Base-by-base conservation (phyloP, 1,140 invertebrate species). In the Contarinia nasturtii region DNA sequence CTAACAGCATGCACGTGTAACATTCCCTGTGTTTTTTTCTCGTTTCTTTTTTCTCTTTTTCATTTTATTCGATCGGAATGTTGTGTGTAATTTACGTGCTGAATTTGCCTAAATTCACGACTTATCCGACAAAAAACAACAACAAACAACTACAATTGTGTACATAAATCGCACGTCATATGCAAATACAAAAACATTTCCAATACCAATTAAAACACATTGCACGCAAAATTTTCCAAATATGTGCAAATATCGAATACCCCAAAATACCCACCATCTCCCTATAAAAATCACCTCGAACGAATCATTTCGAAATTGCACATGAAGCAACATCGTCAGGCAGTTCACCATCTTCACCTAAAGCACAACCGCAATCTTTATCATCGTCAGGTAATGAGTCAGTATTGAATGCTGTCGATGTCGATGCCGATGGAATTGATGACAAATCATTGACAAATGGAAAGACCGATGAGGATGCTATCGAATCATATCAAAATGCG, bases 311-410 rank as follows among this genome's bases (percentile, higher is more conserved):
- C 17, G 7, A 27, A 27, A 27, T 22, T 37, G 41, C 20, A 27
- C 33, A 5, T 33, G 36, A 33, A 36, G 27, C 47, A 3, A 48
- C 47, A 33, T 15, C 46, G 21, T 46, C 48, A 21, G 18, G 44
- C n/a, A 33, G 43, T 40, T 33, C 46, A 37, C 48, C 18, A 37
- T 40, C 46, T 46, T 46, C 36, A 38, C 42, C 27, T 17, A 27
- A 27, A 27, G 27, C 3, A 10, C 27, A 27, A 27, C 27, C 27
- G 10, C 27, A 27, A 27, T 27, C 27, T 27, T 27, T 27, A 27
- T 27, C 27, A 10, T 27, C 27, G 27, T 27, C 27, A 27, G 27
- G 27, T 27, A 27, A 27, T 27, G 27, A 27, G 3, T 27, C 27
- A 3, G 27, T 5, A 27, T 5, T 10, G 27, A 27, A 27, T 27